Conservation (phyloP, 92 coral and sea anemone genomes). For the Phenganax stokvisi region DNA sequence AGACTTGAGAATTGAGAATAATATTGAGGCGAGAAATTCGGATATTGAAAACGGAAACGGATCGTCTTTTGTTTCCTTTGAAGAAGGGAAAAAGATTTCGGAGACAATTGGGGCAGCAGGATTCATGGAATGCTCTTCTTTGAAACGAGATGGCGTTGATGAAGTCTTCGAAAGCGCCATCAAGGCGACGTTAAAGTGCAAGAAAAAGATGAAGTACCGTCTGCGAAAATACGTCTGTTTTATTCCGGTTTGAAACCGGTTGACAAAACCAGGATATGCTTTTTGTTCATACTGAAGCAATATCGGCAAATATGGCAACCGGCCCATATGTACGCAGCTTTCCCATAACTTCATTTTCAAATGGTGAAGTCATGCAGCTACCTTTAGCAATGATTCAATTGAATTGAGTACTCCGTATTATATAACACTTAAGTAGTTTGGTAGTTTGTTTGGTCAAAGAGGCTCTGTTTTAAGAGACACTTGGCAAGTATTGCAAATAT, state of each 20-base stretch:
- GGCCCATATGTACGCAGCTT: not conserved
- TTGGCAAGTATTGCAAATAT: no score
- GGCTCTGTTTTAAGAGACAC: no score
- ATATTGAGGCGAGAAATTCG: not conserved
- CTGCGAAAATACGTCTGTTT: slow-evolving; percentile 29
- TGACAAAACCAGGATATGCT: not conserved
- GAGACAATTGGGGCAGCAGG: slow-evolving; percentile 26
- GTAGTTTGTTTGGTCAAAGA: no score
- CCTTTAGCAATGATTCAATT: no score
- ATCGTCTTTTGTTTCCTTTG: slow-evolving; percentile 11
- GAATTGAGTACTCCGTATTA: no score
- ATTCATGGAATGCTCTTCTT: slow-evolving; percentile 28
- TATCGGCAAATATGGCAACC: not conserved
- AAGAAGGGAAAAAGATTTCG: slow-evolving; percentile 31
- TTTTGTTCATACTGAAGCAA: not conserved
- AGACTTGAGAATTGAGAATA: slow-evolving; percentile 10
- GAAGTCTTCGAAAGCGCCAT: slow-evolving; percentile 34
- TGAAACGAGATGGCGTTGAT: slow-evolving; percentile 25
- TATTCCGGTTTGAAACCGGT: slow-evolving; percentile 1
- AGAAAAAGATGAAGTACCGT: slow-evolving; percentile 15
- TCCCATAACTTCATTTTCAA: no score
- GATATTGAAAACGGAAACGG: slow-evolving; percentile 5
- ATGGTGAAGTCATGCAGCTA: no score
- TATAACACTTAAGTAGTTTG: no score
- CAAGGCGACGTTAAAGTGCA: not conserved